phyloP scores from a whole-genome alignment of 2,888 invertebrate species.

The Eustalomyia histrio region DNA sequence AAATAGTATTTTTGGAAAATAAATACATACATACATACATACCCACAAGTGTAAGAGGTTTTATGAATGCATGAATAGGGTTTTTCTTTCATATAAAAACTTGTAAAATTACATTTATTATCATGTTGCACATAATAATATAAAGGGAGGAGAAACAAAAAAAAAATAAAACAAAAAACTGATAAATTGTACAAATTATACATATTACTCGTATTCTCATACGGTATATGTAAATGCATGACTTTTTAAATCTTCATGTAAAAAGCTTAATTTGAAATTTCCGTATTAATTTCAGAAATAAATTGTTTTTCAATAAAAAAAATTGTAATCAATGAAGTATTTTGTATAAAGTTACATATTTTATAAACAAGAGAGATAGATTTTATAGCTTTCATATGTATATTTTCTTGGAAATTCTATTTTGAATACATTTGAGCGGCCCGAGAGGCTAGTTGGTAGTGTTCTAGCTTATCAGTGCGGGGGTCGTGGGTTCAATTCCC shows the following conservation, averaged over 20 bases:
- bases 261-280: neutral
- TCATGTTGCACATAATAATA: conserved; percentile 59
- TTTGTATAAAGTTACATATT: neutral
- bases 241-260: neutral
- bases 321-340: neutral
- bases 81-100: conserved; percentile 37
- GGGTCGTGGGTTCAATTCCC: no score
- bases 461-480: no score
- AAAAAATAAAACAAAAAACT: neutral
- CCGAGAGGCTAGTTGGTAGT: no score
- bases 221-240: neutral
- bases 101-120: conserved; percentile 62
- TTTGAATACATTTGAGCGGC: no score
- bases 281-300: conserved; percentile 1
- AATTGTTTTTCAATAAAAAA: neutral
- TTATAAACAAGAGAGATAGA: no score
- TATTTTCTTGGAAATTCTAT: no score
- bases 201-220: no score
- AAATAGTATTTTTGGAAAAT: conserved; percentile 43
- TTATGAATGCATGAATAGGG: conserved; percentile 27
- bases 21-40: neutral
- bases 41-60: conserved; percentile 17
- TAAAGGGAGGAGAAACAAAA: neutral
- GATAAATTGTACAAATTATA: conserved; percentile 8
- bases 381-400: no score